Base-by-base conservation (phyloP, 2,888 invertebrate genomes). In the Ormyrus thymus region DNA sequence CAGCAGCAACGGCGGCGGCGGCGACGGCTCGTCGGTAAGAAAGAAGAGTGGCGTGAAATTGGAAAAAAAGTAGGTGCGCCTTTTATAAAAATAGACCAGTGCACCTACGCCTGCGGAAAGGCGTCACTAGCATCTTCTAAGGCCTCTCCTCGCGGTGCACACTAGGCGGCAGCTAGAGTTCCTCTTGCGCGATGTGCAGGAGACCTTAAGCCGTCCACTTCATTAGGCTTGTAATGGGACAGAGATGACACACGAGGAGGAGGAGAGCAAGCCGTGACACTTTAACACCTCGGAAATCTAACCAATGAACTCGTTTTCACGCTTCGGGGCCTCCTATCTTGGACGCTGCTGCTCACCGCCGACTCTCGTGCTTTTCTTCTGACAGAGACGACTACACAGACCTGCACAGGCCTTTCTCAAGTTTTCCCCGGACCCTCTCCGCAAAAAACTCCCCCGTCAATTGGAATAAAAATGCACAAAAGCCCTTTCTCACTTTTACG, bases 291-390 rank as follows among this genome's bases (percentile, higher is more conserved):
- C 81, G 84, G 82, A 84, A 83, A 84, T 84, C 83, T 87, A 87
- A 86, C 87, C 87, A 88, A 86, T 88, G 88, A 88, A 88, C 88
- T 88, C 87, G 83, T 88, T 88, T 88, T 87, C 84, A 87, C 87
- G 81, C 86, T 79, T 83, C 83, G 45, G 53, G 62, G 50, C 58
- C 78, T 79, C 62, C 51, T 79, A 64, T 78, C 70, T 78, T 78
- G 74, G 56, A 58, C 15, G 51, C 43, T 9, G 48, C 77, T 29
- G 29, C 56, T 75, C 70, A 51, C 43, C 78, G 70, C 81, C 82
- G 82, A 83, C 10, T 85, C 83, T 80, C 72, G 73, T 45, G 11
- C 55, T n/a, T 55, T n/a, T 55, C 66, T 66, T 45, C 59, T 9
- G 15, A 29, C 11, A 70, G 45, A 58, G 48, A 70, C 50, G 59